A percentile compares a stretch with the other conserved stretches of the same genome.
phyloP scores from a whole-genome alignment of 92 coral and sea anemone species.

The Parazoanthus darwini region DNA sequence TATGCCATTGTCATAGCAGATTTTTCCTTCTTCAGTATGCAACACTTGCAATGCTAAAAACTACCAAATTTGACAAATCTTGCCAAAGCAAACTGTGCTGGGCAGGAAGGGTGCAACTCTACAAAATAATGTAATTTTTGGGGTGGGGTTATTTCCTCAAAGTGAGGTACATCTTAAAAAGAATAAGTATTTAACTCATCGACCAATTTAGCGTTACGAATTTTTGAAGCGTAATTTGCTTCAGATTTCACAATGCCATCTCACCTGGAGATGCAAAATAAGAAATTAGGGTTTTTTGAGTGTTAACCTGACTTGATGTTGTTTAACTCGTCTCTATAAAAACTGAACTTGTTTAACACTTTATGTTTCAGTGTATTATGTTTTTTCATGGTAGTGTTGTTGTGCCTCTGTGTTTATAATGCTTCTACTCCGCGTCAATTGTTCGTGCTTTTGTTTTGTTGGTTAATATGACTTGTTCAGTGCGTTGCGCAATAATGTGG shows the following conservation, averaged over 20 bases:
- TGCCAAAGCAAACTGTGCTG: conserved; percentile 2
- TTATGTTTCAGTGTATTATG: background rate
- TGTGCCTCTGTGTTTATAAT: background rate
- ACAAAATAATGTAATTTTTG: conserved; percentile 32
- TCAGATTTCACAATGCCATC: conserved; percentile 16
- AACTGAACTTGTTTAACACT: background rate
- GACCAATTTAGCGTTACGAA: conserved; percentile 19
- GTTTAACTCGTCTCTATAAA: background rate
- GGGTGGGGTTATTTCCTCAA: conserved; percentile 29
- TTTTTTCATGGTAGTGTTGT: background rate
- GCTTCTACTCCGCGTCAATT: background rate
- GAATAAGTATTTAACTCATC: conserved; percentile 34
- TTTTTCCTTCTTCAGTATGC: conserved; percentile 6
- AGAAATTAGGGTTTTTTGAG: background rate
- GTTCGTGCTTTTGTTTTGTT: conserved; percentile 11
- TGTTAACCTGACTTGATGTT: background rate
- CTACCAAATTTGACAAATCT: conserved; percentile 8
- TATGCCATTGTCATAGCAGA: background rate
- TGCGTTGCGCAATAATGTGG: background rate
- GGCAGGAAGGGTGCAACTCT: background rate
- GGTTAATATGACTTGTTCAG: background rate
- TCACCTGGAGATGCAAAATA: background rate
- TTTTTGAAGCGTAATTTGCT: conserved; percentile 27
- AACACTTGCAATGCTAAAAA: conserved; percentile 1
- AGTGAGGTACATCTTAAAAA: conserved; percentile 26